Conservation (phyloP, 2,113 vertebrate genomes). For the Leiothrix lutea region DNA sequence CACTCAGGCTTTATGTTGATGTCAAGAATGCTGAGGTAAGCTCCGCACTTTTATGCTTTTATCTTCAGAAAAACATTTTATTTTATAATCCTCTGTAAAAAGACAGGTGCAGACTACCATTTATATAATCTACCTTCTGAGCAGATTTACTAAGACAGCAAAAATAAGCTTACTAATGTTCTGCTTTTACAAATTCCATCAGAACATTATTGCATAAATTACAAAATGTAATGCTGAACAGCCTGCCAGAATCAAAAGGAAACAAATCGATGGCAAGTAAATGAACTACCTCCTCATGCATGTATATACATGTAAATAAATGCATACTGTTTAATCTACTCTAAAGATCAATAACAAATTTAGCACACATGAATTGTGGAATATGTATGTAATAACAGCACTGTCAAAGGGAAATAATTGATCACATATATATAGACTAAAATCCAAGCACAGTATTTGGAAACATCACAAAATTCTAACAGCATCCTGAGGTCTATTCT, state of each 20-base stretch:
- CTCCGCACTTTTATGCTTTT: neutral
- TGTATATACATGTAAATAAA: slow-evolving; percentile 19
- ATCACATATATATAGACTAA: neutral
- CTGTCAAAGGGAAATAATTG: neutral
- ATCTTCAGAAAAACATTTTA: neutral
- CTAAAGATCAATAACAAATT: slow-evolving; percentile 20
- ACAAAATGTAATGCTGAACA: neutral
- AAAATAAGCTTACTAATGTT: neutral
- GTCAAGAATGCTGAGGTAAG: neutral
- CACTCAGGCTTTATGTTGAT: neutral
- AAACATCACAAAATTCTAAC: neutral
- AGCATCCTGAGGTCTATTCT: neutral
- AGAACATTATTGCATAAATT: neutral
- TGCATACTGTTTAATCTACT: neutral
- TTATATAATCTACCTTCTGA: neutral
- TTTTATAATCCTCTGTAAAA: neutral
- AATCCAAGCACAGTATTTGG: neutral
- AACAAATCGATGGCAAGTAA: neutral
- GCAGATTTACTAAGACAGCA: neutral
- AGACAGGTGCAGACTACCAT: neutral
- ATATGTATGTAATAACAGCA: neutral
- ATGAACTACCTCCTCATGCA: neutral
- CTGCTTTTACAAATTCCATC: neutral
- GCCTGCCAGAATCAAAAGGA: slow-evolving; percentile 6
- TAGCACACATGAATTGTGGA: neutral